Evolutionary conservation across 1,140 invertebrate species (phyloP), one percentile per base, ranked within the genome.

Genomic region (Popillia japonica): DNA sequence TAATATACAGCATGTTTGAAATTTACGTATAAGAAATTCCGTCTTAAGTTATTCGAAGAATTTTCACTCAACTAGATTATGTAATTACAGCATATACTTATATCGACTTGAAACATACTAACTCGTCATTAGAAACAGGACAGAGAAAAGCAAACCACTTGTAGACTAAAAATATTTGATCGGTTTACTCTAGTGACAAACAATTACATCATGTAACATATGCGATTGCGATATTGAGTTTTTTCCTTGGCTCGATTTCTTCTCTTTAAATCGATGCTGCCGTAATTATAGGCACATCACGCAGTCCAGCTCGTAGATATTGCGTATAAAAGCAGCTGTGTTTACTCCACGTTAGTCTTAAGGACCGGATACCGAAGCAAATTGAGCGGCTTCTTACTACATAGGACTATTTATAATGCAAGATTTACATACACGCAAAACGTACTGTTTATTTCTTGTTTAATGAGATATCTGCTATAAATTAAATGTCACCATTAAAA

Each of bases 121-220:
- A 2, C 27, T 8, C 9, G 17, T 55, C 48, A 55, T 55, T 55
- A 55, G n/a, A 55, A 17, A 55, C 9, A 55, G 17, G 20, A 68
- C 61, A 8, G 9, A n/a, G 20, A 68, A 20, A 22, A n/a, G 1
- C 22, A 23, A 20, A 68, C 22, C 22, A 22, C 9, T n/a, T 68
- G 22, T 8, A 23, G 61, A 68, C 8, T 23, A 20, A 23, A 68
- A 68, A 68, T 68, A 68, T 68, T 68, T 34, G 22, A 27, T 68
- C 20, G 22, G 61, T 68, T 68, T 68, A 68, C 61, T 10, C 20
- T 68, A 68, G 61, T 22, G 61, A 68, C 61, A 68, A 68, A 68
- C 61, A 68, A 68, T 68, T 68, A 68, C 61, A 68, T 68, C 61
- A 68, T 20, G 22, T 68, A 61, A 68, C 61, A 68, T 68, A 34